These are phyloP conservation scores for Spilosoma lubricipeda DNA, from an alignment of 2,888 invertebrate genomes.

Conservation along the genomic window DNA sequence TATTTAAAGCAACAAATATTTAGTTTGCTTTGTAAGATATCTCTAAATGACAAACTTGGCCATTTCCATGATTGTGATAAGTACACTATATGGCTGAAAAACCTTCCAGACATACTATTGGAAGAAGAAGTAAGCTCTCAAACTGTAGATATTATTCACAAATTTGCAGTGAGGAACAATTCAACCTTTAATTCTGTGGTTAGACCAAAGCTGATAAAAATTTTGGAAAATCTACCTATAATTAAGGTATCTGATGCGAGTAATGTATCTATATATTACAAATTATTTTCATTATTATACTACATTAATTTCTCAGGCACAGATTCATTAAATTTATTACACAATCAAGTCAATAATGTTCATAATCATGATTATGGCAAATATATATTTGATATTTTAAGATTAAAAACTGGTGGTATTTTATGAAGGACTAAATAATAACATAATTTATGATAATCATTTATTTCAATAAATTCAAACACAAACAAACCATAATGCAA, in stretches of 20 bases:
- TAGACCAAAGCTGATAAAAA: constrained; percentile 70
- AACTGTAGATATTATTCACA: constrained; percentile 85
- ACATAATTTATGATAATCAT: constrained; percentile 50
- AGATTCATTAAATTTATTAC: constrained; percentile 74
- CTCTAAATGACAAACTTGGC: constrained; percentile 72
- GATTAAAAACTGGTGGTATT: constrained; percentile 64
- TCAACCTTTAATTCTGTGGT: constrained; percentile 80
- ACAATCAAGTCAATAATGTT: constrained; percentile 69
- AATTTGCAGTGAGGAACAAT: constrained; percentile 86
- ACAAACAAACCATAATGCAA: constrained; percentile 52
- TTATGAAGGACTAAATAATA: constrained; percentile 34
- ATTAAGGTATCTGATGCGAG: constrained; percentile 72
- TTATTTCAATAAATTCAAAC: constrained; percentile 66
- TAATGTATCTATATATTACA: constrained; percentile 77
- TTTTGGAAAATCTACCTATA: constrained; percentile 80
- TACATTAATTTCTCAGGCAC: constrained; percentile 81
- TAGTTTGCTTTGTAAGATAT: constrained; percentile 76
- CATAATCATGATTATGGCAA: constrained; percentile 72
- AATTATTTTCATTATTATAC: constrained; percentile 84
- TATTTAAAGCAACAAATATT: constrained; percentile 75
- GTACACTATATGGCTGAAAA: constrained; percentile 83
- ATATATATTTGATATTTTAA: constrained; percentile 77
- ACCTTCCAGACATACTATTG: constrained; percentile 86
- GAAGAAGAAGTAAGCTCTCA: constrained; percentile 78
- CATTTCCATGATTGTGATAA: constrained; percentile 72